Evolutionary conservation across 2,113 vertebrate genomes (phyloP).

Genomic region (Anhinga rufa): DNA sequence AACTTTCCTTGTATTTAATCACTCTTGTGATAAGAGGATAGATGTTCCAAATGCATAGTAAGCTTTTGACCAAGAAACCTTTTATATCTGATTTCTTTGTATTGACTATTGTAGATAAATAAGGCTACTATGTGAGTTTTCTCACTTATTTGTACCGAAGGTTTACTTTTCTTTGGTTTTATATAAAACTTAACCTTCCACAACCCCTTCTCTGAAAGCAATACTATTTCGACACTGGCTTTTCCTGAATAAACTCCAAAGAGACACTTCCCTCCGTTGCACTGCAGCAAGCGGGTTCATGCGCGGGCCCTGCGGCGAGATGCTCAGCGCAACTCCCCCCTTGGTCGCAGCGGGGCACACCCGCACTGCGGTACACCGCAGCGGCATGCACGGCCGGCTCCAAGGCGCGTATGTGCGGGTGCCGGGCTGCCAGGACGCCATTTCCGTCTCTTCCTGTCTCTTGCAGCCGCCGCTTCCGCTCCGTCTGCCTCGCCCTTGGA

Average conservation of each 20-base stretch:
- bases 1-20: not conserved
- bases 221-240: not conserved
- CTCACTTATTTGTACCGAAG: constrained; percentile 2
- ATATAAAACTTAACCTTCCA: not conserved
- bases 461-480: too few relatives aligned
- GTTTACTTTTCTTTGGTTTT: not conserved
- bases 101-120: not conserved
- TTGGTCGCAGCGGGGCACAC: not conserved
- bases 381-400: too few relatives aligned
- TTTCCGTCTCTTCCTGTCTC: too few relatives aligned
- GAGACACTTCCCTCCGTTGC: rapidly evolving
- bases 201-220: not conserved
- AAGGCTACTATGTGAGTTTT: not conserved
- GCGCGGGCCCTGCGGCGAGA: rapidly evolving
- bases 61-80: not conserved
- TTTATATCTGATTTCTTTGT: constrained; percentile 31
- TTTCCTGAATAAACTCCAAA: not conserved
- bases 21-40: not conserved
- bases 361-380: too few relatives aligned
- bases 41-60: not conserved
- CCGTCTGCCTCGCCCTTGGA: too few relatives aligned
- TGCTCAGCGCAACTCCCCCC: not conserved
- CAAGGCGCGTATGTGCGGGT: too few relatives aligned
- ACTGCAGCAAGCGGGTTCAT: rapidly evolving
- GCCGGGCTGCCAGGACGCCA: too few relatives aligned